These are phyloP conservation scores for Lasiurus cinereus DNA, from an alignment of 2,113 vertebrate genomes.

Conservation along the genomic window DNA sequence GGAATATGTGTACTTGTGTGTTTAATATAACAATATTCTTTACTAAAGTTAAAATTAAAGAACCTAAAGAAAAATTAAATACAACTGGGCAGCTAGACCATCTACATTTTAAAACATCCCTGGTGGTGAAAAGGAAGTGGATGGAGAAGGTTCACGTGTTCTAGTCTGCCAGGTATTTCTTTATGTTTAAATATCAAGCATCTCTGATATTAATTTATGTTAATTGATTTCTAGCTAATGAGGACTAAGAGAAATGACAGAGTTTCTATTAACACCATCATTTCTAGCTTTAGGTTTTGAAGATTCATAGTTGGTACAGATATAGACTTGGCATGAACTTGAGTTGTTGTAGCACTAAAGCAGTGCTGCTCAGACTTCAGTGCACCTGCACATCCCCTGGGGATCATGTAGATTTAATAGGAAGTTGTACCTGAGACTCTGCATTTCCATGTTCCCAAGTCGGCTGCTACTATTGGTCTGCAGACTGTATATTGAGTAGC, in stretches of 20 bases:
- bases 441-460: background rate
- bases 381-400: background rate
- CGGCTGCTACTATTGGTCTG: background rate
- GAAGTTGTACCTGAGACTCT: background rate
- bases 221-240: background rate
- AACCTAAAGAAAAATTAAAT: conserved; percentile 34
- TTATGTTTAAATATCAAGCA: conserved; percentile 18
- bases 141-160: background rate
- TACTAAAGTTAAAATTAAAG: conserved; percentile 5
- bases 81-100: background rate
- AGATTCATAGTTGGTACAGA: background rate
- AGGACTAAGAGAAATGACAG: conserved; percentile 11
- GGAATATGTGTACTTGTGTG: background rate
- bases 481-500: background rate
- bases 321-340: background rate
- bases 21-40: background rate
- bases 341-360: background rate
- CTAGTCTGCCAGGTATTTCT: background rate
- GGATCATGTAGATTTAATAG: background rate
- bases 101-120: background rate
- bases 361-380: background rate
- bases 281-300: too few species aligned
- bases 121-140: background rate
- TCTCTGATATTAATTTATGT: background rate
- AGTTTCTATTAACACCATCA: background rate